Evolutionary conservation across 2,113 vertebrate species (phyloP), one percentile per base, ranked within the genome.

Genomic region (Sinocyclocheilus anophthalmus): DNA sequence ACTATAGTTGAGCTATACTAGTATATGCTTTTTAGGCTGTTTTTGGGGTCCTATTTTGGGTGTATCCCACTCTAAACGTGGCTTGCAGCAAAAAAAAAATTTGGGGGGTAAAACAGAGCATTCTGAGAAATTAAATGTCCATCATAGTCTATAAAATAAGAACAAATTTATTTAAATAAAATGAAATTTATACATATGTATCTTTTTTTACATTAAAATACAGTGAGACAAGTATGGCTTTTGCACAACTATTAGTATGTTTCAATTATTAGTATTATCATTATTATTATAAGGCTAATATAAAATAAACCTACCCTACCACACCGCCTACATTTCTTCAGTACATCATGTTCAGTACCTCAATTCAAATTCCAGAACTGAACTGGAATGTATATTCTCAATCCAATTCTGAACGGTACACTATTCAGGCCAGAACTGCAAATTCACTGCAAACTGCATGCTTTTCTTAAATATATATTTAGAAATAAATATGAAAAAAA

Each of bases 401-500:
- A 73, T 75, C 1, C 4, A 45, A 24, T 75, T 45, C 37, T n/a
- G 20, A 45, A 37, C 20, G 67, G 30, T 37, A 2, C 30, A 37
- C 67, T 5, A 75, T n/a, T 39, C 37, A n/a, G 20, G 10, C 8
- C 45, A 70, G 5, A 63, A 87, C n/a, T 70, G n/a, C 61, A 59
- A 53, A 76, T 81, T 42, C 18, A n/a, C 12, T 22, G 9, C 67
- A 81, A 86, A 76, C 24, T n/a, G 22, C 22, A 59, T 57, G 33
- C 55, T 86, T 42, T 63, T 39, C 33, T 76, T 22, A 81, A 39
- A 50, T 67, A 24, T 86, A 75, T 86, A 73, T 39, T 24, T 10
- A 39, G 76, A 85, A 63, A 63, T 69, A 13, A n/a, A 67, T 24
- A 24, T 45, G 39, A 48, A 14, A 5, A 80, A 81, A 63, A 65